These are phyloP conservation scores for Phyllotreta cruciferae DNA, from an alignment of 2,888 invertebrate genomes.

Conservation along the genomic window DNA sequence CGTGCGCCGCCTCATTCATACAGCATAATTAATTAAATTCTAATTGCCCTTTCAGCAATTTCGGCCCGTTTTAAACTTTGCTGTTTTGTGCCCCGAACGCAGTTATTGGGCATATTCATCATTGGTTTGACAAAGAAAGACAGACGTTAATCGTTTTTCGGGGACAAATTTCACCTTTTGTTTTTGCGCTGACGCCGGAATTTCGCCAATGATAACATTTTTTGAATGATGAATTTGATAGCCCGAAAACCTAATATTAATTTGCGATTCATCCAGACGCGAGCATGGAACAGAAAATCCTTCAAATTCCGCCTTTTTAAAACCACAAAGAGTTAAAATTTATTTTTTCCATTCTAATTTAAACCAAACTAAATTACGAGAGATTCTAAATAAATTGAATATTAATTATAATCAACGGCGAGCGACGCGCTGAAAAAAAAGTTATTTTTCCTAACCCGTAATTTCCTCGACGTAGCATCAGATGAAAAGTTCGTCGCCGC, in stretches of 20 bases:
- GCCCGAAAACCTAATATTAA: no score
- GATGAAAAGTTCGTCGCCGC: conserved; percentile 14
- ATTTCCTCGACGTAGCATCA: conserved; percentile 7
- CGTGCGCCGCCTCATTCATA: conserved; percentile 54
- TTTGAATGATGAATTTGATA: no score
- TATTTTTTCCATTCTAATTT: no score
- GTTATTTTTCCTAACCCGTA: conserved; percentile 4
- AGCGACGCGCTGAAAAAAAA: neutral
- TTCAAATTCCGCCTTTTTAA: no score
- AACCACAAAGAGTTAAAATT: no score
- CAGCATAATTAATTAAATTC: conserved; percentile 62
- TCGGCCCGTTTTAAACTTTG: conserved; percentile 57
- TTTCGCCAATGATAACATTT: no score
- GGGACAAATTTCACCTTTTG: conserved; percentile 34
- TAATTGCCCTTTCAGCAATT: conserved; percentile 59
- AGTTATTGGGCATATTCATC: conserved; percentile 60
- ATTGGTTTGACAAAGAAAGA: conserved; percentile 60
- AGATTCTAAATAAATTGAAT: no score
- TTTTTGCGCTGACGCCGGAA: conserved; percentile 1
- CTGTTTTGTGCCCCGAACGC: conserved; percentile 56
- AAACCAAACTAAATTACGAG: no score
- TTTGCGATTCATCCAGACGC: no score
- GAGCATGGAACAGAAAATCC: no score
- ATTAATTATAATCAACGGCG: no score
- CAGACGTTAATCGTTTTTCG: conserved; percentile 57